Percentiles rank a stretch among this genome's conserved stretches.
phyloP scores from a whole-genome alignment of 2,888 invertebrate genomes.

The Lumbricus terrestris region DNA sequence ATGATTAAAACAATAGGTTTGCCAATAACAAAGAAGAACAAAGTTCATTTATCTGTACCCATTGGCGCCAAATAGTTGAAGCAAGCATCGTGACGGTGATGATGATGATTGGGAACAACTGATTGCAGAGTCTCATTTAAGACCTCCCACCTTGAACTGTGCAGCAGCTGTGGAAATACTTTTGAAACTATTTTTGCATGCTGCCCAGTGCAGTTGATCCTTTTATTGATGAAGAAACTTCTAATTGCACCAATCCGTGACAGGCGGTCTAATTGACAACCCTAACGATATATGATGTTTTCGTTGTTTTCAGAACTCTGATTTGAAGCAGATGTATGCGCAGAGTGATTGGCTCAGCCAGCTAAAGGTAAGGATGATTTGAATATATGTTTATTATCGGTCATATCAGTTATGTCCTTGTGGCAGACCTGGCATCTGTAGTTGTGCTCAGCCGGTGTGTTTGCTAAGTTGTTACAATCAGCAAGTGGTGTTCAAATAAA shows the following conservation, averaged over 20 bases:
- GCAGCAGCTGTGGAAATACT: no score
- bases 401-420: background rate
- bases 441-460: background rate
- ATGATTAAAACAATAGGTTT: no score
- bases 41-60: no score
- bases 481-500: background rate
- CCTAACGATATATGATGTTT: background rate
- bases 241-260: background rate
- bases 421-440: background rate
- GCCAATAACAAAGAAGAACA: no score
- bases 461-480: background rate
- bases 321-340: constrained; percentile 20
- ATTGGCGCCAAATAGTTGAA: no score
- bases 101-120: no score
- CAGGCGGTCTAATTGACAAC: background rate
- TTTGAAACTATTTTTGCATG: no score
- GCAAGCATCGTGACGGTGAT: no score
- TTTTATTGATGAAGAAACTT: background rate
- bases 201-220: background rate
- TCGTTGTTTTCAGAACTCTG: constrained; percentile 18
- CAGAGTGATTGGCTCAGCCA: constrained; percentile 25
- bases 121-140: no score
- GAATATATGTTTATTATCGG: background rate
- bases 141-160: no score
- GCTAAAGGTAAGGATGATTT: constrained; percentile 19